Evolutionary conservation across 2,113 vertebrate genomes (phyloP).

Genomic region (Colossoma macropomum): DNA sequence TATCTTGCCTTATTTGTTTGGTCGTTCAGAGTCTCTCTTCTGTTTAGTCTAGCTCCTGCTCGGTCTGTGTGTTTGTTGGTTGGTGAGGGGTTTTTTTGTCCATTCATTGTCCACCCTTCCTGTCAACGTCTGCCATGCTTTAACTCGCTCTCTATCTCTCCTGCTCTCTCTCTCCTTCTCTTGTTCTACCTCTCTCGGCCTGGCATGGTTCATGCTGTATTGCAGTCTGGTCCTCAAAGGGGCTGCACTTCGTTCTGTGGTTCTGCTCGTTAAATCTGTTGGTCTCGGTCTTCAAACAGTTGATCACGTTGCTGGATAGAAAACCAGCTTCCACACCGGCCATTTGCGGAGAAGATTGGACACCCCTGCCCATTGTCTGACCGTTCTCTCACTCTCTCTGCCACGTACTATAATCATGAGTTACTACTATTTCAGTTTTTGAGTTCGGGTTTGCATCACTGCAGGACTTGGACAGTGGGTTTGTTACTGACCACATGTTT

Average conservation of each 20-base stretch:
- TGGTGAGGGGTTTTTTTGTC: conserved; percentile 11
- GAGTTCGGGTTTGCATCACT: too few relatives aligned
- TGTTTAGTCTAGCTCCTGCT: conserved; percentile 47
- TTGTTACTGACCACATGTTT: too few relatives aligned
- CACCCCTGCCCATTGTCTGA: background rate
- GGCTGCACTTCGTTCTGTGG: too few relatives aligned
- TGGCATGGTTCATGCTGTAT: background rate
- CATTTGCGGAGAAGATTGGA: too few relatives aligned
- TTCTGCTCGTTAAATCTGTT: too few relatives aligned
- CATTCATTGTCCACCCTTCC: conserved; percentile 41
- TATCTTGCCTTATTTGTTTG: conserved; percentile 4
- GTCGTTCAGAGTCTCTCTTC: conserved; percentile 2
- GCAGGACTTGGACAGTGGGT: too few relatives aligned
- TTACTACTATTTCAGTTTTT: background rate
- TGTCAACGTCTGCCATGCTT: conserved; percentile 20
- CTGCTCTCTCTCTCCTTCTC: background rate
- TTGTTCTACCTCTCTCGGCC: background rate
- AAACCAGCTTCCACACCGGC: too few relatives aligned
- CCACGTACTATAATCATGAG: background rate
- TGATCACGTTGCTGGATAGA: too few relatives aligned
- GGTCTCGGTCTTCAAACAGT: too few relatives aligned
- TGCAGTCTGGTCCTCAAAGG: too few relatives aligned
- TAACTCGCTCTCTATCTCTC: background rate
- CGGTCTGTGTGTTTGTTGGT: background rate
- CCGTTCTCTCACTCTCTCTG: background rate